phyloP scores from a whole-genome alignment of 2,888 invertebrate genomes.

The Andrena camellia region DNA sequence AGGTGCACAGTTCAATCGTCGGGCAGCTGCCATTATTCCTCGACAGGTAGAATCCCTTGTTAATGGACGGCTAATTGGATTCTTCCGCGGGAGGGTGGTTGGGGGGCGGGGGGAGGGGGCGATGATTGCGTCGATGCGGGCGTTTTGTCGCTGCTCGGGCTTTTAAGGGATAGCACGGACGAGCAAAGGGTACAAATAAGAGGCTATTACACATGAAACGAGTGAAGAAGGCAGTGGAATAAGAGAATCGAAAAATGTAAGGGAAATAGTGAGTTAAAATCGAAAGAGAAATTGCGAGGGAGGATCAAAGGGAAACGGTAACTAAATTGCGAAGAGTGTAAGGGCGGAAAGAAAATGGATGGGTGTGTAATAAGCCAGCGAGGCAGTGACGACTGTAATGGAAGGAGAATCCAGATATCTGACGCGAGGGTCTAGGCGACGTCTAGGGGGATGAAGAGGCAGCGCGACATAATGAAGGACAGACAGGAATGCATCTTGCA shows the following conservation, averaged over 20 bases:
- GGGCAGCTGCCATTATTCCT: conserved; percentile 71
- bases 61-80: conserved; percentile 81
- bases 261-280: conserved; percentile 1
- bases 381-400: not conserved
- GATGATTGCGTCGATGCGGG: conserved; percentile 67
- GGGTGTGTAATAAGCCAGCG: not conserved
- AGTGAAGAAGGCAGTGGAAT: not conserved
- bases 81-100: conserved; percentile 70
- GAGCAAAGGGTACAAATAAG: not conserved
- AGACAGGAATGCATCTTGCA: conserved; percentile 55
- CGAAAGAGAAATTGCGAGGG: not conserved
- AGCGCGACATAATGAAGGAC: conserved; percentile 47
- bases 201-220: too few species aligned
- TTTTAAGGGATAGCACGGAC: conserved; percentile 9
- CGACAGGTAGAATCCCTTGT: conserved; percentile 75
- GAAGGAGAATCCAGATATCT: not conserved
- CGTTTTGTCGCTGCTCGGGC: not conserved
- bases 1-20: conserved; percentile 39
- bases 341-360: not conserved
- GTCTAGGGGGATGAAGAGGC: conserved; percentile 3
- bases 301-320: not conserved
- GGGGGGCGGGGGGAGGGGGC: conserved; percentile 56
- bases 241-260: not conserved
- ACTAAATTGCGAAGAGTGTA: not conserved
- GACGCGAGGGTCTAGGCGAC: conserved; percentile 10